Conservation (phyloP, 2,113 vertebrate species). For the Monarcha castaneiventris region DNA sequence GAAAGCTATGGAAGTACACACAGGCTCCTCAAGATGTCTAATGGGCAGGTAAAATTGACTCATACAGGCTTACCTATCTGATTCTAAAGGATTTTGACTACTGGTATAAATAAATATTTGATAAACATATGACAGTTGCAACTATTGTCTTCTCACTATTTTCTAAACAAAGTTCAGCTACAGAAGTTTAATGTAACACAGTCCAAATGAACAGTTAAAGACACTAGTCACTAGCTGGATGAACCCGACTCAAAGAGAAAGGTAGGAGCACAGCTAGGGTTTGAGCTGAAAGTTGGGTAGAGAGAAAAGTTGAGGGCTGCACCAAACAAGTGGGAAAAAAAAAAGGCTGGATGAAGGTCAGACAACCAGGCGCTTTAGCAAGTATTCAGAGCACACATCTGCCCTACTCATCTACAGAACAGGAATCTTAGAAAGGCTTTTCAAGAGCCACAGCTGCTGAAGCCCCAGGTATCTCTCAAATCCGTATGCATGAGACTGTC, state of each 20-base stretch:
- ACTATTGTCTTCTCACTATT: background rate
- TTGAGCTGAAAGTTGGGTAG: background rate
- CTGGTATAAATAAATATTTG: background rate
- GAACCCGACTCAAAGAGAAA: accelerated
- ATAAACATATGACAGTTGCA: background rate
- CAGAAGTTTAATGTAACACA: background rate
- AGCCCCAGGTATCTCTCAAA: background rate
- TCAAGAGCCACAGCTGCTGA: background rate
- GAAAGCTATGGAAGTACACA: background rate
- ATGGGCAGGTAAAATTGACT: background rate
- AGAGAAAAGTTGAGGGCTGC: background rate
- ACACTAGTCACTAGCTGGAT: background rate
- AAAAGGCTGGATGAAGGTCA: background rate
- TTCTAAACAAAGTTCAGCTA: background rate
- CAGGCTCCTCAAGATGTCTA: background rate
- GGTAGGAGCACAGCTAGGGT: background rate
- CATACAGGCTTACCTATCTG: background rate
- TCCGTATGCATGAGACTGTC: background rate
- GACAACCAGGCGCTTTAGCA: background rate
- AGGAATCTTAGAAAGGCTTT: background rate
- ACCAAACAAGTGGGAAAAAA: background rate
- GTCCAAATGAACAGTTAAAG: background rate
- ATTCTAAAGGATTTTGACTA: background rate
- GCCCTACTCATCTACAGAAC: background rate
- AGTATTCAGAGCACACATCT: background rate